These are phyloP conservation scores for Silurus aristotelis DNA, from an alignment of 2,797 vertebrate genomes.

Conservation along the genomic window DNA sequence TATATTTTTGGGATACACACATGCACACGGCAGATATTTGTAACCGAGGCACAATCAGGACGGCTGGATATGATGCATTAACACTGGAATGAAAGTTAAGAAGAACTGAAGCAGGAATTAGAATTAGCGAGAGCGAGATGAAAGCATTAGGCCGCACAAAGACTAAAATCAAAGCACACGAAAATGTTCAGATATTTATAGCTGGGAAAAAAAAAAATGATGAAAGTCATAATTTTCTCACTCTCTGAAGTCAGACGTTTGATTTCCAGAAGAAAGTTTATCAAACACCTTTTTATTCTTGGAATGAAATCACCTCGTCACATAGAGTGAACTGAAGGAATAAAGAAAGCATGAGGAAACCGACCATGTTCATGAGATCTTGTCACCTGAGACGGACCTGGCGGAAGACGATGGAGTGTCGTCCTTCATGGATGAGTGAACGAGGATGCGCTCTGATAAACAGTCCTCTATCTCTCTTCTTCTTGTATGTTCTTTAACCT, in stretches of 20 bases:
- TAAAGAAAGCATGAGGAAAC: neutral
- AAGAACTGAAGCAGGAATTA: neutral
- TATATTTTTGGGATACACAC: neutral
- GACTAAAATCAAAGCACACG: neutral
- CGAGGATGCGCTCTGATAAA: neutral
- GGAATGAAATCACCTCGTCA: neutral
- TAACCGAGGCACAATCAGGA: neutral
- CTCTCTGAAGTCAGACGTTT: slow-evolving; percentile 12
- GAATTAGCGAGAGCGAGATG: neutral
- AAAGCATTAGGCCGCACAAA: neutral
- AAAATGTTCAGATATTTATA: slow-evolving; percentile 18
- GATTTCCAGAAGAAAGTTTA: neutral
- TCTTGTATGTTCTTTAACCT: neutral
- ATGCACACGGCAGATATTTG: neutral
- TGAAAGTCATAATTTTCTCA: slow-evolving; percentile 1
- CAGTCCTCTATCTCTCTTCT: neutral
- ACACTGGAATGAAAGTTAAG: neutral
- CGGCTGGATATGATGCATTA: neutral
- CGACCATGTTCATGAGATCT: neutral
- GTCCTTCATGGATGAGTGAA: neutral
- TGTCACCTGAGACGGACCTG: neutral
- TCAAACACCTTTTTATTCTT: slow-evolving; percentile 10
- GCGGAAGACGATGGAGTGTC: neutral
- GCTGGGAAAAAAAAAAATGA: neutral
- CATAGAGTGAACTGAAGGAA: neutral